Percentiles rank a stretch among this genome's conserved stretches.
Conservation (phyloP, 2,113 vertebrate genomes). For the Phycodurus eques region DNA sequence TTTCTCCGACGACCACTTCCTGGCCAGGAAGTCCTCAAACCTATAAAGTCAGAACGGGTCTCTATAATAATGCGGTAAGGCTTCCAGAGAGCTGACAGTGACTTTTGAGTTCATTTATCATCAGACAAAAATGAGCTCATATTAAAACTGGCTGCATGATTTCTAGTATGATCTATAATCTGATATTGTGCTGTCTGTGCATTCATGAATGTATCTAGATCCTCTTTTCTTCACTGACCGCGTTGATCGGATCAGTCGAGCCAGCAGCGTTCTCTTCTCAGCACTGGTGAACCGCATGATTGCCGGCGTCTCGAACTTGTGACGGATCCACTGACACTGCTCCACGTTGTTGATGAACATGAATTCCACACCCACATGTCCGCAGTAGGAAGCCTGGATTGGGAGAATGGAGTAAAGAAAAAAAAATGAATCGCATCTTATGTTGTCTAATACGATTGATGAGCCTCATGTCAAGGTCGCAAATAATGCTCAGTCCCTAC, state of each 20-base stretch:
- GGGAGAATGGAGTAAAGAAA: neutral
- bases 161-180: slow-evolving; percentile 16
- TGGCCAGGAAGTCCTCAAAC: slow-evolving; percentile 90
- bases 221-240: slow-evolving; percentile 68
- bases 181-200: neutral
- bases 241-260: slow-evolving; percentile 86
- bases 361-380: slow-evolving; percentile 88
- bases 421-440: neutral
- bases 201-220: neutral
- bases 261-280: slow-evolving; percentile 86
- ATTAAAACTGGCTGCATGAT: slow-evolving; percentile 10
- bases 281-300: slow-evolving; percentile 84
- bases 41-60: slow-evolving; percentile 50
- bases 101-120: slow-evolving; percentile 20
- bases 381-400: slow-evolving; percentile 82
- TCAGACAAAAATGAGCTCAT: slow-evolving; percentile 23
- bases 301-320: slow-evolving; percentile 86
- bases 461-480: neutral
- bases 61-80: neutral
- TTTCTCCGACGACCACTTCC: slow-evolving; percentile 93
- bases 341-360: slow-evolving; percentile 95
- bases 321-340: slow-evolving; percentile 90
- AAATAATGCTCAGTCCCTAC: no score
- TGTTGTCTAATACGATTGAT: neutral
- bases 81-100: no score